Base-by-base conservation (phyloP, 2,797 vertebrate genomes). In the Oceanodroma leucorhoa region DNA sequence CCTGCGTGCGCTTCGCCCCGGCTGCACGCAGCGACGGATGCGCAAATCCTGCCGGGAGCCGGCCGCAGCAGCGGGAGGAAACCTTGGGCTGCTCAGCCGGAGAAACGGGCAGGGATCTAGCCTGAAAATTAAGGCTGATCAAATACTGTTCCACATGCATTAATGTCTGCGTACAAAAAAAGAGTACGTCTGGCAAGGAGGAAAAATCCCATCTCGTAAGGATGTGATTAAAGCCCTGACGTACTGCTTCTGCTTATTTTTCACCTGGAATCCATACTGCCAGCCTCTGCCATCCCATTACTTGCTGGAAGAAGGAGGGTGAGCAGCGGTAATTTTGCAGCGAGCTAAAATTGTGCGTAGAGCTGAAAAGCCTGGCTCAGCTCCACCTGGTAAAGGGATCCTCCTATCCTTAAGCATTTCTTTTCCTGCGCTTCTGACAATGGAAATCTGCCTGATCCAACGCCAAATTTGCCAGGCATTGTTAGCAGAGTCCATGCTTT, bases 181-280 rank as follows among this genome's bases (percentile, higher is more conserved):
- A 77, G 18, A 36, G 34, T 65, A 15, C 9, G 3, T 30, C 85
- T 92, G 77, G 72, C 62, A 88, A 76, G 77, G 60, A 93, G 46
- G 76, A 65, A 57, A 75, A 87, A 38, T 72, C 19, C 9, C 17
- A 3, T 69, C 38, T 73, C 5, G 0, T 30, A 10, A 3, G 32
- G 79, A 61, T 50, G 58, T 30, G 72, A 61, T 86, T 91, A 72
- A 71, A 95, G 72, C 51, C 40, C 80, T 92, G 58, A 22, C n/a
- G 6, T 82, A 4, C 3, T 77, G 71, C 55, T 67, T 32, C 36
- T 76, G 61, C 62, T 91, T 78, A 8, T 75, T 85, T 93, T 91
- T 94, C 60, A 83, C 76, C 82, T 88, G 83, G 58, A 90, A 66
- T 32, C 82, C 1, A 0, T 43, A 54, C 21, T 0, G 0, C 69